Percentiles rank a stretch among this genome's conserved stretches.
These are phyloP conservation scores for Rhincodon typus DNA, from an alignment of 2,797 vertebrate genomes.

Conservation along the genomic window DNA sequence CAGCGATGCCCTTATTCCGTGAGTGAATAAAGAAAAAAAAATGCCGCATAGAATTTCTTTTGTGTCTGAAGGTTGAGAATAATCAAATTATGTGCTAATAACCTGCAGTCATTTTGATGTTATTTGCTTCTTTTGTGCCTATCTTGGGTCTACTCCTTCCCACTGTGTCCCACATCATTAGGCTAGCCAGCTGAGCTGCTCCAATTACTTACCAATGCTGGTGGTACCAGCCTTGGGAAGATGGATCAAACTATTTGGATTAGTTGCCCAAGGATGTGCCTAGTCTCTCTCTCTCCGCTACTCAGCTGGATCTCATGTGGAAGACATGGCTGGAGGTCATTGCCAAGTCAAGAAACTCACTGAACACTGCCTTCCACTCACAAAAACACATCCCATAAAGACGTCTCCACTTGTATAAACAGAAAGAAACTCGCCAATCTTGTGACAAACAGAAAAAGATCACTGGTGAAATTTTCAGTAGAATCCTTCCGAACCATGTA, in stretches of 20 bases:
- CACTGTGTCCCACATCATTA: not conserved
- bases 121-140: not conserved
- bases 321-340: too few species aligned
- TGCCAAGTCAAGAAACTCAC: too few species aligned
- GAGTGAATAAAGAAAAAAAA: too few species aligned
- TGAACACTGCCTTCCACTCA: too few species aligned
- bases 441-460: too few species aligned
- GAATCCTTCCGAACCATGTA: too few species aligned
- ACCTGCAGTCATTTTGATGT: not conserved
- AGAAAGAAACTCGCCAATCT: too few species aligned
- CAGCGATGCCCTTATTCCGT: too few species aligned
- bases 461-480: too few species aligned
- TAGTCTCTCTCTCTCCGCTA: not conserved
- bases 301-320: not conserved
- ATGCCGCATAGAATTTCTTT: not conserved
- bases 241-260: not conserved
- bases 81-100: not conserved
- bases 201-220: too few species aligned
- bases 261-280: not conserved
- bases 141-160: not conserved
- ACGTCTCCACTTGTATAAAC: too few species aligned
- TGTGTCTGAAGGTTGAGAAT: not conserved
- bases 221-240: not conserved
- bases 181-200: not conserved
- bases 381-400: too few species aligned